Conservation (phyloP, 2,797 vertebrate species). For the Sternotherus odoratus region DNA sequence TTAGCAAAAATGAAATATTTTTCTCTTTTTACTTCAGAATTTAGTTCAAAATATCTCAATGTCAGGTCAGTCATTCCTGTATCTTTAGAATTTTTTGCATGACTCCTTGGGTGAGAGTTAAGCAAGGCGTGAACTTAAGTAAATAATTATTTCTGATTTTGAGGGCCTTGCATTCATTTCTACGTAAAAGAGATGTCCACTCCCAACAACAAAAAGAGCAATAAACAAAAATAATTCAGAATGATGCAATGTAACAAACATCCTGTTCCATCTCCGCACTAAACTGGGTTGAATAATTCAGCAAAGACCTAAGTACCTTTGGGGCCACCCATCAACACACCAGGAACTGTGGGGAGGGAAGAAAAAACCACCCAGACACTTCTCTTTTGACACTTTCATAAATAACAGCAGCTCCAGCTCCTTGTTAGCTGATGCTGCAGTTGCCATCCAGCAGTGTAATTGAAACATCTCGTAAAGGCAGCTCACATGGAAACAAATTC, state of each 20-base stretch:
- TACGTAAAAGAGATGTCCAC: not conserved
- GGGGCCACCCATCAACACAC: slow-evolving; percentile 36
- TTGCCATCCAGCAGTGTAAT: not conserved
- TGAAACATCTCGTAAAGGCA: accelerated
- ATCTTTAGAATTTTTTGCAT: slow-evolving; percentile 51
- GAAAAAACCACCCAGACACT: not conserved
- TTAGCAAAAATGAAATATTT: slow-evolving; percentile 53
- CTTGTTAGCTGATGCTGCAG: not conserved
- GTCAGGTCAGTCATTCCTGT: slow-evolving; percentile 55
- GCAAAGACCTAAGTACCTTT: slow-evolving; percentile 28
- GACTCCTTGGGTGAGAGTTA: not conserved
- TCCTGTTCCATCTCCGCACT: slow-evolving; percentile 20
- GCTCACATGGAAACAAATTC: not conserved
- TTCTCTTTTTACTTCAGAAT: slow-evolving; percentile 51
- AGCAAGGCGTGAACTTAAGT: not conserved
- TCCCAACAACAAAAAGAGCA: not conserved
- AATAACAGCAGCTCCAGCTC: not conserved
- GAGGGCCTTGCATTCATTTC: not conserved
- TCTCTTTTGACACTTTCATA: not conserved
- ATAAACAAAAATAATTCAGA: slow-evolving; percentile 7
- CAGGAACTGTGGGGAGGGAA: not conserved
- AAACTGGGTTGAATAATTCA: slow-evolving; percentile 70
- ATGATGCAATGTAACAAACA: not conserved
- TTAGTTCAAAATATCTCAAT: slow-evolving; percentile 56
- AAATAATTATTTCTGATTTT: not conserved